Base-by-base conservation (phyloP, 2,888 invertebrate genomes). In the Troides aeacus region DNA sequence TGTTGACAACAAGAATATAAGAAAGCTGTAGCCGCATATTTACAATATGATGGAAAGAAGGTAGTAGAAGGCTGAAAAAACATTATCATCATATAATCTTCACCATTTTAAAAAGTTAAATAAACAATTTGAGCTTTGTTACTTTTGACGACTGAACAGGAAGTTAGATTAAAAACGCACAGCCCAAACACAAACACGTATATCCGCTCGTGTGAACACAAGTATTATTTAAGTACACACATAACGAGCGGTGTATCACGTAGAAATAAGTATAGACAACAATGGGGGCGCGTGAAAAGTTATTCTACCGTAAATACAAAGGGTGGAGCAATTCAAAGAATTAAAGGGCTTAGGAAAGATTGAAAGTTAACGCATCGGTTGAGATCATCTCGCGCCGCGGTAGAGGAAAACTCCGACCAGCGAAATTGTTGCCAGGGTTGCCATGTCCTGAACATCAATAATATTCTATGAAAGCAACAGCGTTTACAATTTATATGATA, bases 281-380 rank as follows among this genome's bases (percentile, higher is more conserved):
- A 68, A 30, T 30, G 59, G 57, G 57, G 18, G 66, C 42, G 64
- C 36, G 62, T 62, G 56, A 30, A 50, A 63, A 68, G 62, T 65
- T 64, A 72, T 68, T 66, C n/a, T 60, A 65, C 50, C 68, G 65
- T 66, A 67, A 39, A 70, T 30, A 77, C 78, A 79, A 83, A 83
- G 81, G 82, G 81, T 73, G 74, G 81, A 87, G 83, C 83, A 83
- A 85, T 86, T 86, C 83, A 84, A 83, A 79, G 85, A 83, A 87
- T 85, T 85, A 84, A 84, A 82, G 80, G 81, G 81, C 82, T 85
- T 81, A 79, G 71, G 75, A 74, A 78, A 85, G 88, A 86, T 86
- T 86, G 82, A 81, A 86, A 87, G 83, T 85, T 84, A 84, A 83
- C 81, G 83, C 82, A 78, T 69, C 76, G 74, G 76, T 72, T 72